phyloP scores from a whole-genome alignment of 1,140 invertebrate genomes.

The Triops cancriformis region DNA sequence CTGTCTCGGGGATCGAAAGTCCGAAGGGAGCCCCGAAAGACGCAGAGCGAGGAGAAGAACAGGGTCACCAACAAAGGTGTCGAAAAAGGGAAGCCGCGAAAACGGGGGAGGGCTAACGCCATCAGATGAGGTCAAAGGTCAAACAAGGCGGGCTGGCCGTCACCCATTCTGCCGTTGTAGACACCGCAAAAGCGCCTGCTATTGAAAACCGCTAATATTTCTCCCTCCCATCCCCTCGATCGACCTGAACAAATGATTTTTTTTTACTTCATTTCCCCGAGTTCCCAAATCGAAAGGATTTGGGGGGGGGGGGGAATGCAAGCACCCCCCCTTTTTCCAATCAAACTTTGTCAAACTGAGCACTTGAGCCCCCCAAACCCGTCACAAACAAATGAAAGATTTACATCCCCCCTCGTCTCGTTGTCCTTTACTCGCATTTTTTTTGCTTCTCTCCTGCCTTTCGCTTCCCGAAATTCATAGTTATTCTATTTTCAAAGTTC shows the following conservation, averaged over 20 bases:
- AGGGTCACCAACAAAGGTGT: conserved; percentile 8
- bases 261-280: background rate
- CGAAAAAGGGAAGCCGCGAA: conserved; percentile 4
- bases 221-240: background rate
- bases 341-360: background rate
- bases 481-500: conserved; percentile 11
- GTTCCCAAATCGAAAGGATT: background rate
- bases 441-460: conserved; percentile 26
- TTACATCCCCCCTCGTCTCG: conserved; percentile 11
- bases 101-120: background rate
- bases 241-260: background rate
- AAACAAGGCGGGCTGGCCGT: background rate
- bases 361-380: conserved; percentile 16
- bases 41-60: background rate
- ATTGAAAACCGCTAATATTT: background rate
- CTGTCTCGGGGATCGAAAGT: background rate
- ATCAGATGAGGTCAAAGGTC: background rate
- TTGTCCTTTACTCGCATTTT: conserved; percentile 28
- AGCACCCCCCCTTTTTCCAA: background rate
- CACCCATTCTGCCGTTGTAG: background rate
- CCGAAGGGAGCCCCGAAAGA: background rate
- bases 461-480: conserved; percentile 23
- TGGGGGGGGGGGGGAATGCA: background rate
- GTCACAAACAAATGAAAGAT: conserved; percentile 17
- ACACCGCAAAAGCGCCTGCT: background rate